Base-by-base conservation (phyloP, 2,888 invertebrate species). In the Pachydiplax longipennis region DNA sequence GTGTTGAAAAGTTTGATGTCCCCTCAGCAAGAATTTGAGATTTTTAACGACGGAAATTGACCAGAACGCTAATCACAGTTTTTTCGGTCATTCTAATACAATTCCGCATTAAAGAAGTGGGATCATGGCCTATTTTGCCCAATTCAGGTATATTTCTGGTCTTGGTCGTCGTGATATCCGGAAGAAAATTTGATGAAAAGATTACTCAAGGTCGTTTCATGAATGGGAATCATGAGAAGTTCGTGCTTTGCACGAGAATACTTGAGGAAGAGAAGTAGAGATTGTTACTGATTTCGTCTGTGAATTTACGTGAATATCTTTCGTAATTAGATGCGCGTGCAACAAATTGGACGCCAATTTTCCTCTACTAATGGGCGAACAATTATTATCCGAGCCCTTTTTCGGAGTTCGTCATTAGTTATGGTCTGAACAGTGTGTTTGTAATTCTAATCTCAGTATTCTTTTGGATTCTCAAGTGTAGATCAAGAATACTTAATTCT, bases 21-120 rank as follows among this genome's bases (percentile, higher is more conserved):
- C 22, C 37, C 8, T 8, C 37, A n/a, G 22, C 12, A 13, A 18
- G 31, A 58, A 35, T 58, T 25, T 8, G 37, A 53, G n/a, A 31
- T 18, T 53, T 53, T 87, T n/a, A 2, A 3, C n/a, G 37, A 40
- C 3, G n/a, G 8, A 35, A 87, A 18, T 18, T n/a, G 37, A n/a
- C 58, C 18, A 37, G 61, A 40, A n/a, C n/a, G 87, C n/a, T 87
- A 87, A 87, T 61, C 22, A 87, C 58, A n/a, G 61, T 61, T 82
- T 65, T 83, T 61, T 65, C 22, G 35, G 35, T 35, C 53, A 83
- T 83, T 58, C 61, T 35, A 61, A 37, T 65, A 10, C 3, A 2
- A 13, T 87, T 65, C 37, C 31, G 8, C 58, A 31, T 35, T 61
- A 3, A 35, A 4, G n/a, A 4, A 4, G n/a, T 13, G 13, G 40